Conservation (phyloP, 37 sponge, comb jelly and placozoan species). For the Agelas oroides region DNA sequence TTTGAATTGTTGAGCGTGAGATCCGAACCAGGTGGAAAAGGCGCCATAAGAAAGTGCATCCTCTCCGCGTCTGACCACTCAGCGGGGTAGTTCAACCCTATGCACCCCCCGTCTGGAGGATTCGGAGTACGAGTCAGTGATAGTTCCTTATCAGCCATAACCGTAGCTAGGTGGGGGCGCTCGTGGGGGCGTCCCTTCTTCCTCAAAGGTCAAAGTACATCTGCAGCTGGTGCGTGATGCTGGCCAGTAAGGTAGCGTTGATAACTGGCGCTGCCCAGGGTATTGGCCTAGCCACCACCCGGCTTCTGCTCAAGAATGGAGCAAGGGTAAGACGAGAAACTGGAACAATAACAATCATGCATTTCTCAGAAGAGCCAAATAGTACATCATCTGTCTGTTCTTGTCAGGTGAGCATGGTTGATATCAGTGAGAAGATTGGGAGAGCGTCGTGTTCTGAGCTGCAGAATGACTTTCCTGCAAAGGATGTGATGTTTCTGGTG, state of each 20-base stretch:
- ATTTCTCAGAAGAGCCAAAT: not conserved
- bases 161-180: too few species aligned
- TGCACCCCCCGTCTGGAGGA: too few species aligned
- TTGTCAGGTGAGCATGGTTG: constrained; percentile 51
- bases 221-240: constrained; percentile 1
- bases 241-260: constrained; percentile 61
- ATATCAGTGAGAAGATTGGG: constrained; percentile 50
- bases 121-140: too few species aligned
- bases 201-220: too few species aligned
- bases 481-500: constrained; percentile 35
- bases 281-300: constrained; percentile 68
- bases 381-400: not conserved
- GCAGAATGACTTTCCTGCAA: constrained; percentile 35
- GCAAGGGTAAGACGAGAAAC: constrained; percentile 49
- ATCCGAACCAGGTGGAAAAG: constrained; percentile 43
- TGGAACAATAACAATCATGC: not conserved
- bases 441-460: constrained; percentile 13
- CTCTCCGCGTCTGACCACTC: constrained; percentile 72
- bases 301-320: constrained; percentile 57
- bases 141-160: too few species aligned
- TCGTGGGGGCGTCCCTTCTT: too few species aligned
- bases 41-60: constrained; percentile 68
- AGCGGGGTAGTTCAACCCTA: constrained; percentile 34
- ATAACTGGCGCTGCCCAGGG: constrained; percentile 86
- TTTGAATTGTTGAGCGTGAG: constrained; percentile 27